phyloP scores from a whole-genome alignment of 2,888 invertebrate genomes.

The Trissoscelio sp. region DNA sequence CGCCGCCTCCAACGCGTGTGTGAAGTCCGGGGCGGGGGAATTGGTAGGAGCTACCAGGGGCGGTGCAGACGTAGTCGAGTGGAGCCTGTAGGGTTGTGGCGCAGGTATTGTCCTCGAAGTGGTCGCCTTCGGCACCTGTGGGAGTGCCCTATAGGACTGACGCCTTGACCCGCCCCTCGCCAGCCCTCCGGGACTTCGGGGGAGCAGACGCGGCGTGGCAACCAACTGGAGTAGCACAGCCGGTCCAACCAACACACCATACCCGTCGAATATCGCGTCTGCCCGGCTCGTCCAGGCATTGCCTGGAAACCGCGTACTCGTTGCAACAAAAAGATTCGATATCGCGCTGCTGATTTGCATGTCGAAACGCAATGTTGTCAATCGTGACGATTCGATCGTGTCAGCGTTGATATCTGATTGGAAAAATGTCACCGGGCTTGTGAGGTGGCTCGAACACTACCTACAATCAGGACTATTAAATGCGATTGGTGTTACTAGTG shows the following conservation, averaged over 20 bases:
- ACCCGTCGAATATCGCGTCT: conserved; percentile 76
- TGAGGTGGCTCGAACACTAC: conserved; percentile 19
- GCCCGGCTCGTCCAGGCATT: conserved; percentile 68
- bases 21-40: too few species aligned
- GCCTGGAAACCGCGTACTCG: conserved; percentile 35
- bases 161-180: conserved; percentile 77
- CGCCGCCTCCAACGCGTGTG: too few species aligned
- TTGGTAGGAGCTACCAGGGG: too few species aligned
- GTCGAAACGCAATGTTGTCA: conserved; percentile 19
- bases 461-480: background rate
- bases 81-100: conserved; percentile 66
- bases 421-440: conserved; percentile 17
- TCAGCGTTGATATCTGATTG: background rate
- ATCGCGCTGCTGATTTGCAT: conserved; percentile 14
- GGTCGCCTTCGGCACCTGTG: conserved; percentile 6
- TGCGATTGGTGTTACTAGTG: too few species aligned
- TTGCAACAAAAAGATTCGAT: conserved; percentile 19
- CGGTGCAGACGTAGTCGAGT: conserved; percentile 14
- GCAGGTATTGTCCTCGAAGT: conserved; percentile 37
- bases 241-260: conserved; percentile 76
- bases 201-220: conserved; percentile 82
- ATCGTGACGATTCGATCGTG: background rate
- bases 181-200: conserved; percentile 76
- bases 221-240: conserved; percentile 81
- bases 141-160: conserved; percentile 37